Evolutionary conservation across 2,797 vertebrate species (phyloP).

Genomic region (Hirundo rustica): DNA sequence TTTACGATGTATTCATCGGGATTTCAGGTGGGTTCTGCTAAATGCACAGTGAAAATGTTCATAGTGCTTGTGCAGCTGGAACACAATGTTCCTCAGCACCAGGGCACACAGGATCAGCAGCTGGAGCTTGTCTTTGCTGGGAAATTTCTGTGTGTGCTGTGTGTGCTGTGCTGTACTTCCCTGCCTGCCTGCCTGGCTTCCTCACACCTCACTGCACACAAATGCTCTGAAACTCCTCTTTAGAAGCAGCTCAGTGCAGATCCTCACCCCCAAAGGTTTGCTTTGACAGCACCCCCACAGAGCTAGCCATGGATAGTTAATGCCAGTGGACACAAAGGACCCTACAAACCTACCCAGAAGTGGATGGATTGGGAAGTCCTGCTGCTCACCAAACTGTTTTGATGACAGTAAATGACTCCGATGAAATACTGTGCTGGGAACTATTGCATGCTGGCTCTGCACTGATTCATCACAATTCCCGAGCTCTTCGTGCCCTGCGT

Average conservation of each 20-base stretch:
- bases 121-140: background rate
- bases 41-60: background rate
- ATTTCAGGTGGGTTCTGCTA: background rate
- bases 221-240: background rate
- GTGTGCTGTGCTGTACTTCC: background rate
- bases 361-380: background rate
- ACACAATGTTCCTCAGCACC: background rate
- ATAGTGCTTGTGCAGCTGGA: background rate
- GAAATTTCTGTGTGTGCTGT: background rate
- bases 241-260: background rate
- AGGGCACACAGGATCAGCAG: background rate
- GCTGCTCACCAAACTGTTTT: background rate
- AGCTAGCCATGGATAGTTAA: background rate
- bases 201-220: background rate
- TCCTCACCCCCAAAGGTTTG: background rate
- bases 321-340: background rate
- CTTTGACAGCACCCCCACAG: background rate
- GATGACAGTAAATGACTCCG: background rate
- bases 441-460: background rate
- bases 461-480: background rate
- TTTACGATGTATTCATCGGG: background rate
- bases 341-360: background rate
- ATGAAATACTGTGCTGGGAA: background rate
- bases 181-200: background rate
- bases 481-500: fast-evolving